phyloP scores from a whole-genome alignment of 2,113 vertebrate genomes.

The Damaliscus lunatus region DNA sequence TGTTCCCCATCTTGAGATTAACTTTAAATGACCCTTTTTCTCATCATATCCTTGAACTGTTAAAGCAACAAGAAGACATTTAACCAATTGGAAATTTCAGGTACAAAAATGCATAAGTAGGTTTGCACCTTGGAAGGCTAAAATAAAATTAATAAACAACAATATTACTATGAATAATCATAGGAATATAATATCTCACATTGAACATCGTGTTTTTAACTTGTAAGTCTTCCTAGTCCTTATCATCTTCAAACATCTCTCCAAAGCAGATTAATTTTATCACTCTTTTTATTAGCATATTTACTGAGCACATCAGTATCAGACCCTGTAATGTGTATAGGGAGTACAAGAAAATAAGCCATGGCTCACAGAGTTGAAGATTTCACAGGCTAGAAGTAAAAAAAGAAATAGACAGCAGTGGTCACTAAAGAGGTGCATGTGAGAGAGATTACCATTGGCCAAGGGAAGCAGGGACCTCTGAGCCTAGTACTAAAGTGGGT shows the following conservation, averaged over 20 bases:
- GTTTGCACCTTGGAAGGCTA: background rate
- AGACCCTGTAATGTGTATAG: background rate
- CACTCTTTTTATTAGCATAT: background rate
- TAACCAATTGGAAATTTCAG: background rate
- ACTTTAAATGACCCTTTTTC: background rate
- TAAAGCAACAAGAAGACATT: background rate
- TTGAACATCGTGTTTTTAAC: background rate
- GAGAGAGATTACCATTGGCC: background rate
- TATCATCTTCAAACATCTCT: background rate
- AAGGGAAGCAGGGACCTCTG: background rate
- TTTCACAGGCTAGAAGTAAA: background rate
- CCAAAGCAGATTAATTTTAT: background rate
- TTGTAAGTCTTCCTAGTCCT: background rate
- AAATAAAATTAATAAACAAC: background rate
- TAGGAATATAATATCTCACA: background rate
- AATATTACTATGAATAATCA: background rate
- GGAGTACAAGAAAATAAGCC: background rate
- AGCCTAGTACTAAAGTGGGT: background rate
- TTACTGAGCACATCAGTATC: background rate
- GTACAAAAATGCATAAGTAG: background rate
- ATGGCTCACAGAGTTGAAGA: background rate
- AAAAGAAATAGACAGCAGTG: background rate
- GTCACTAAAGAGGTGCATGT: fast-evolving
- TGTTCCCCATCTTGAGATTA: background rate
- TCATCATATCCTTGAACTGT: background rate